Conservation (phyloP, 2,797 vertebrate genomes). For the Enteromius thamalakanensis region DNA sequence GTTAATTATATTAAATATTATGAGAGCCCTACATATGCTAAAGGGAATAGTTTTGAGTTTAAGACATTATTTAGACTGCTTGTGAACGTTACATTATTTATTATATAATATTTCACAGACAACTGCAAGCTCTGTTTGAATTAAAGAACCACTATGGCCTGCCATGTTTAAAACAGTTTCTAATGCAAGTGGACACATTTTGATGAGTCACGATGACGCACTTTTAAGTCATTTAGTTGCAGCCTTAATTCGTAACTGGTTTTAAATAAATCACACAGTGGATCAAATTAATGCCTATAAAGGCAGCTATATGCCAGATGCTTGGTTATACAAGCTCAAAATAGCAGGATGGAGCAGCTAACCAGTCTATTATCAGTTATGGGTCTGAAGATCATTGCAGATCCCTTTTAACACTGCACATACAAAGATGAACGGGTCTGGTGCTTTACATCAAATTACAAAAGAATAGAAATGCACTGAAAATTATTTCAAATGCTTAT, state of each 20-base stretch:
- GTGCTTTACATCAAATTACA: neutral
- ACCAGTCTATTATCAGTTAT: conserved; percentile 12
- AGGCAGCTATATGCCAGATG: conserved; percentile 6
- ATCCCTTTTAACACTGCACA: neutral
- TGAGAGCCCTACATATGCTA: neutral
- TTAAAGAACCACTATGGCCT: neutral
- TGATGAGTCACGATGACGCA: neutral
- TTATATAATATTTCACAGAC: neutral
- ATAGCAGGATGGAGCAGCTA: conserved; percentile 14
- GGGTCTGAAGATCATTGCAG: neutral
- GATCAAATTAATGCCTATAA: neutral
- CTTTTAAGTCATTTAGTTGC: neutral
- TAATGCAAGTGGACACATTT: conserved; percentile 10
- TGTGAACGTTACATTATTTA: neutral
- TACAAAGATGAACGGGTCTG: neutral
- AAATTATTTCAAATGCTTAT: neutral
- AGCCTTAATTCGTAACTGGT: neutral
- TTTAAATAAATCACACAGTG: conserved; percentile 7
- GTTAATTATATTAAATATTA: neutral
- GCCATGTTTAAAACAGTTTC: neutral
- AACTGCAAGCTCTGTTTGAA: neutral
- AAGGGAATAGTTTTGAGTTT: neutral
- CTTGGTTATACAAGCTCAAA: conserved; percentile 6
- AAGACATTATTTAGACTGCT: neutral
- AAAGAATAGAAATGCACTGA: neutral